Conservation (phyloP, 2,797 vertebrate species). For the Hoplostethus atlanticus region DNA sequence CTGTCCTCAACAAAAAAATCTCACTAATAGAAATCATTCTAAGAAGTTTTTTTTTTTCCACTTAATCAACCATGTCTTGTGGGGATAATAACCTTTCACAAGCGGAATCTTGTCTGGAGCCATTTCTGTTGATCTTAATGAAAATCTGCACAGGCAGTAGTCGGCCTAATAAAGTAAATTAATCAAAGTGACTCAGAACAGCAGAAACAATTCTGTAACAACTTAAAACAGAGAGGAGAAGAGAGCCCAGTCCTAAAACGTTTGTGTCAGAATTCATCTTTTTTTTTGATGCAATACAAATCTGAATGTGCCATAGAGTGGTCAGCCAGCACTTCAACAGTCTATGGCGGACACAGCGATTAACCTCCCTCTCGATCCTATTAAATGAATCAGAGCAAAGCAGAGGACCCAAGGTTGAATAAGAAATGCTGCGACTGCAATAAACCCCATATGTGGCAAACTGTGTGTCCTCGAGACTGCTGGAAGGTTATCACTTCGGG, state of each 20-base stretch:
- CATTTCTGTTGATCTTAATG: conserved; percentile 83
- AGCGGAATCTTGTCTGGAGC: conserved; percentile 73
- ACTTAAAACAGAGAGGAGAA: conserved; percentile 31
- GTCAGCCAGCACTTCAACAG: conserved; percentile 62
- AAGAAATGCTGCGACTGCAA: conserved; percentile 74
- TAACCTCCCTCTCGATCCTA: conserved; percentile 79
- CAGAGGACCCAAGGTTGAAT: conserved; percentile 76
- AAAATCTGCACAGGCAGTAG: conserved; percentile 83
- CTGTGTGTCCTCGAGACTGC: conserved; percentile 76
- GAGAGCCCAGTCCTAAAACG: conserved; percentile 13
- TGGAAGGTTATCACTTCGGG: conserved; percentile 81
- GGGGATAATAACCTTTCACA: conserved; percentile 74
- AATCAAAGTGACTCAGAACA: conserved; percentile 74
- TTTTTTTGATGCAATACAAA: conserved; percentile 41
- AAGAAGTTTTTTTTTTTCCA: conserved; percentile 46
- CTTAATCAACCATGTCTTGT: conserved; percentile 69
- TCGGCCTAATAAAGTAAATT: conserved; percentile 76
- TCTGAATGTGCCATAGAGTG: conserved; percentile 61
- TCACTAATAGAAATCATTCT: conserved; percentile 19
- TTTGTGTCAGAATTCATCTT: conserved; percentile 38
- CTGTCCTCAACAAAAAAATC: conserved; percentile 47
- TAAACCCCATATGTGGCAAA: conserved; percentile 71
- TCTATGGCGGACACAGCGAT: conserved; percentile 75
- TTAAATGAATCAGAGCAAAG: conserved; percentile 80
- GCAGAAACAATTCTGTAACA: conserved; percentile 60